These are phyloP conservation scores for Adineta ricciae DNA, from an alignment of 2,888 invertebrate species.

Conservation along the genomic window DNA sequence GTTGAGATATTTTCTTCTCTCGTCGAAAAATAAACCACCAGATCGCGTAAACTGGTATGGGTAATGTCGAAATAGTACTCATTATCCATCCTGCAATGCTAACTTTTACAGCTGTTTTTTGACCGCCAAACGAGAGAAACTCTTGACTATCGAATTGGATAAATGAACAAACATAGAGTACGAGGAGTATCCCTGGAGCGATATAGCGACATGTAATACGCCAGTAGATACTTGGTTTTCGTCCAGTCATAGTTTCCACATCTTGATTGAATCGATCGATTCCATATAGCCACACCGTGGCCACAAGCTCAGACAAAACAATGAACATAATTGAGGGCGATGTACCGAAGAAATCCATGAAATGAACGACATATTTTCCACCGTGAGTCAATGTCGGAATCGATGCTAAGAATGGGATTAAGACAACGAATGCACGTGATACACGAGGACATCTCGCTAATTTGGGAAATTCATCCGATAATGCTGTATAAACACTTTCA, in stretches of 20 bases:
- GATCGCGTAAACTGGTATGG: not conserved
- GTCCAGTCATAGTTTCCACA: conserved; percentile 29
- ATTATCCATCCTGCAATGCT: not conserved
- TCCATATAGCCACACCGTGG: conserved; percentile 27
- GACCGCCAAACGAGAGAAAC: not conserved
- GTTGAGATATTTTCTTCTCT: not conserved
- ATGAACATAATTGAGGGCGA: conserved; percentile 27
- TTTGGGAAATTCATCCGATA: conserved; percentile 33
- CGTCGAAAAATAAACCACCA: conserved; percentile 1
- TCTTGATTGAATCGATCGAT: conserved; percentile 21
- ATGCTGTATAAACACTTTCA: conserved; percentile 32
- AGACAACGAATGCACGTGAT: conserved; percentile 22
- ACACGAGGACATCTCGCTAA: conserved; percentile 1
- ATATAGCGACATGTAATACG: conserved; percentile 25
- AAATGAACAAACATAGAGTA: conserved; percentile 5
- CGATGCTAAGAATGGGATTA: conserved; percentile 28
- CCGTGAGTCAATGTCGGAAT: conserved; percentile 30
- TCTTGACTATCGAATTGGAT: not conserved
- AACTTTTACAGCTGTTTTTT: not conserved
- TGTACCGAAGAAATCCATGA: conserved; percentile 30
- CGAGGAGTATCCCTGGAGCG: conserved; percentile 11
- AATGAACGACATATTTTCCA: conserved; percentile 29
- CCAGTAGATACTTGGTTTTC: conserved; percentile 27
- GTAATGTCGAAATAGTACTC: conserved; percentile 11
- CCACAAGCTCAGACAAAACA: conserved; percentile 23